phyloP scores from a whole-genome alignment of 2,888 invertebrate species.

The Chironomus riparius region DNA sequence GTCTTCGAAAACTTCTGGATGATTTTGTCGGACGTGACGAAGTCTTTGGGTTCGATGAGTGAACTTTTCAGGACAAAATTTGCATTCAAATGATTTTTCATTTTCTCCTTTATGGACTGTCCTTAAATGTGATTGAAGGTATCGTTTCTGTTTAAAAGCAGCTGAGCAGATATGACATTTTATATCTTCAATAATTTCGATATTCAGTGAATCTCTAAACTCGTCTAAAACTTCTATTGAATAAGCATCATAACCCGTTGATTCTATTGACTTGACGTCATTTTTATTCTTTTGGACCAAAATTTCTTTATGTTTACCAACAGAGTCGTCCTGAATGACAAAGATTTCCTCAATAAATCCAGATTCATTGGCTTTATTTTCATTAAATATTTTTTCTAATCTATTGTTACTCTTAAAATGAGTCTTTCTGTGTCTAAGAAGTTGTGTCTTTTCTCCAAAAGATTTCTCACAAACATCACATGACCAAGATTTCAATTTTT shows the following conservation, averaged over 20 bases:
- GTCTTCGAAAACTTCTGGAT: conserved; percentile 12
- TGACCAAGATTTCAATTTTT: neutral
- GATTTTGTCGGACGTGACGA: neutral
- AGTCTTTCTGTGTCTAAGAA: neutral
- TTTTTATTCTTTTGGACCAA: neutral
- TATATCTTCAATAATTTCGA: neutral
- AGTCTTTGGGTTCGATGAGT: neutral
- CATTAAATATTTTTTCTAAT: no score
- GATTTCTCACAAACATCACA: conserved; percentile 1
- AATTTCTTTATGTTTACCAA: neutral
- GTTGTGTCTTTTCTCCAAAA: conserved; percentile 4
- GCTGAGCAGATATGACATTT: conserved; percentile 31
- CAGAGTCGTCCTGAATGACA: neutral
- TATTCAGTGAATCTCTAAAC: neutral
- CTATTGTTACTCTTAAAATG: neutral
- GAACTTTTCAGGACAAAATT: neutral
- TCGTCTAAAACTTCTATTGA: neutral
- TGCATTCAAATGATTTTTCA: neutral
- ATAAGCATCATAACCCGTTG: neutral
- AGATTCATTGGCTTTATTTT: no score
- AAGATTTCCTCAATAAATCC: no score
- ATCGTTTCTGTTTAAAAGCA: conserved; percentile 35
- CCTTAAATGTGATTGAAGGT: conserved; percentile 32
- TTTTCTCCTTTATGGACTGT: neutral
- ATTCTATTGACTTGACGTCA: neutral